Evolutionary conservation across 2,113 vertebrate genomes (phyloP).

Genomic region (Petaurus breviceps): DNA sequence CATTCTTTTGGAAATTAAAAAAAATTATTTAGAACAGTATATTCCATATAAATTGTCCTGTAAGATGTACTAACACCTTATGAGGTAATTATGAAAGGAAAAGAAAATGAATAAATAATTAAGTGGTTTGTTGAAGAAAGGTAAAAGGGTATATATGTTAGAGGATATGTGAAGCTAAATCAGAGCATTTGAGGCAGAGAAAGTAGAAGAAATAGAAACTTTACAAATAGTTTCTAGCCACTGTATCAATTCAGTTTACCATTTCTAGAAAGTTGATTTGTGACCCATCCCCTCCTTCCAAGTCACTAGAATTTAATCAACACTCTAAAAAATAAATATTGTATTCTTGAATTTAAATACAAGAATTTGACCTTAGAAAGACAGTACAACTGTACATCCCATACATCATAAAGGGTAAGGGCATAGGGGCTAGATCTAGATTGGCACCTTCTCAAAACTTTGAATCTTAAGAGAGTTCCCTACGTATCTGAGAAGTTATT

Average conservation of each 20-base stretch:
- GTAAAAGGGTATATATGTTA: slow-evolving; percentile 6
- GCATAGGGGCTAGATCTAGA: too few species aligned
- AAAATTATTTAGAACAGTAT: slow-evolving; percentile 52
- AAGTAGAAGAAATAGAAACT: neutral
- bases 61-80: slow-evolving; percentile 19
- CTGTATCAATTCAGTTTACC: neutral
- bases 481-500: too few species aligned
- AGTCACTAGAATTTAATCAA: neutral
- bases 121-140: neutral
- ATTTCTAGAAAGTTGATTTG: neutral
- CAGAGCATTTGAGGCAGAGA: neutral
- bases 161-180: slow-evolving; percentile 2
- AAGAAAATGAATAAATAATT: slow-evolving; percentile 1
- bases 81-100: slow-evolving; percentile 45
- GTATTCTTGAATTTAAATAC: neutral
- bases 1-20: slow-evolving; percentile 8
- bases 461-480: too few species aligned
- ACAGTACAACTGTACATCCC: neutral
- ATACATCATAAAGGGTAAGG: neutral
- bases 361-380: slow-evolving; percentile 1
- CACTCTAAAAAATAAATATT: neutral
- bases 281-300: neutral
- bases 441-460: too few species aligned
- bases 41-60: slow-evolving; percentile 33
- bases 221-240: slow-evolving; percentile 13